phyloP scores from a whole-genome alignment of 2,888 invertebrate genomes.

The Trachelus troglodyta region DNA sequence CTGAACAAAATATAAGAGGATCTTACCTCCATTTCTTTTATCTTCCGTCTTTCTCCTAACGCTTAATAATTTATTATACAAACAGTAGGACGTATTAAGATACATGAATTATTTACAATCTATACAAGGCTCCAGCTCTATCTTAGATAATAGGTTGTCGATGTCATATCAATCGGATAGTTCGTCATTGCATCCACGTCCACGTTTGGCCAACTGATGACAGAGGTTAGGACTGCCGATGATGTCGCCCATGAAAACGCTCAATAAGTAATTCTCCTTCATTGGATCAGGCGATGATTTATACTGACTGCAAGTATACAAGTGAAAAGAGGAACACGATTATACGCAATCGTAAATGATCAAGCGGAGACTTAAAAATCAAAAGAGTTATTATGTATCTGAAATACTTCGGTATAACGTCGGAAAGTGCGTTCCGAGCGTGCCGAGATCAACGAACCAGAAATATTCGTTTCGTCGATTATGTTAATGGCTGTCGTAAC shows the following conservation, averaged over 20 bases:
- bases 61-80: background rate
- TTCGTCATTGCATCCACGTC: constrained; percentile 67
- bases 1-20: background rate
- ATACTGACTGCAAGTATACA: constrained; percentile 74
- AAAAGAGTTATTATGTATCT: constrained; percentile 3
- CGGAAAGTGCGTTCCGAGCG: background rate
- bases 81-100: background rate
- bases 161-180: constrained; percentile 27
- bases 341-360: background rate
- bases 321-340: background rate
- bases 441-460: background rate
- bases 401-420: background rate
- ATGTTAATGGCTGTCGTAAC: background rate
- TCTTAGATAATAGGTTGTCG: background rate
- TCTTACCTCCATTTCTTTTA: background rate
- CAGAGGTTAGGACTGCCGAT: constrained; percentile 84
- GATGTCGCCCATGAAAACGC: constrained; percentile 88
- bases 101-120: constrained; percentile 5
- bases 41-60: background rate
- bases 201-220: constrained; percentile 81
- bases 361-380: constrained; percentile 7
- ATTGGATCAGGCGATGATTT: constrained; percentile 75
- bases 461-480: background rate
- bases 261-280: constrained; percentile 84
- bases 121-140: background rate